These are phyloP conservation scores for Dasysyrphus albostriatus DNA, from an alignment of 2,888 invertebrate genomes.

Conservation along the genomic window DNA sequence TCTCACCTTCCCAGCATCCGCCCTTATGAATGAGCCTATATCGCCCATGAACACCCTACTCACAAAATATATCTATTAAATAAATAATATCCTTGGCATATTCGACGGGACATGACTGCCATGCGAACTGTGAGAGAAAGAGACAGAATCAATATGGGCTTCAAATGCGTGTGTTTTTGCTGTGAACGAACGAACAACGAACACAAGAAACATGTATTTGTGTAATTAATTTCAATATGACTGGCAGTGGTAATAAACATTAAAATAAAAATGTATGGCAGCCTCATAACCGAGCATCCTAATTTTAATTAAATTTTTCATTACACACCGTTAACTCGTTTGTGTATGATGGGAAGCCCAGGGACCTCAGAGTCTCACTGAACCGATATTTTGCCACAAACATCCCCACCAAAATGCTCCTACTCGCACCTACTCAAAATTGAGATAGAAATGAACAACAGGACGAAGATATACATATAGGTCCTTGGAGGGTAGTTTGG, in stretches of 20 bases:
- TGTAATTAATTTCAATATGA: conserved; percentile 76
- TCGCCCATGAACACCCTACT: conserved; percentile 43
- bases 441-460: conserved; percentile 30
- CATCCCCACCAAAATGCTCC: background rate
- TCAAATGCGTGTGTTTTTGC: conserved; percentile 16
- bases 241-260: conserved; percentile 74
- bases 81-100: conserved; percentile 28
- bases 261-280: conserved; percentile 72
- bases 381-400: background rate
- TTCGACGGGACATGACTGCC: background rate
- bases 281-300: conserved; percentile 73
- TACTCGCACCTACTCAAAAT: background rate
- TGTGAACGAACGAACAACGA: background rate
- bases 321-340: conserved; percentile 75
- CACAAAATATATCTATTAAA: conserved; percentile 3
- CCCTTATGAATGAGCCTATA: conserved; percentile 40
- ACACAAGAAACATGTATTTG: conserved; percentile 57
- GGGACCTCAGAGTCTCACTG: background rate
- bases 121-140: background rate
- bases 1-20: conserved; percentile 22
- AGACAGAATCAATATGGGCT: background rate
- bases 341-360: conserved; percentile 26
- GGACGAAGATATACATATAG: conserved; percentile 35
- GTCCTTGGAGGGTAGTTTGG: conserved; percentile 63
- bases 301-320: conserved; percentile 76